phyloP scores from a whole-genome alignment of 2,888 invertebrate species.

The Athetis lepigone region DNA sequence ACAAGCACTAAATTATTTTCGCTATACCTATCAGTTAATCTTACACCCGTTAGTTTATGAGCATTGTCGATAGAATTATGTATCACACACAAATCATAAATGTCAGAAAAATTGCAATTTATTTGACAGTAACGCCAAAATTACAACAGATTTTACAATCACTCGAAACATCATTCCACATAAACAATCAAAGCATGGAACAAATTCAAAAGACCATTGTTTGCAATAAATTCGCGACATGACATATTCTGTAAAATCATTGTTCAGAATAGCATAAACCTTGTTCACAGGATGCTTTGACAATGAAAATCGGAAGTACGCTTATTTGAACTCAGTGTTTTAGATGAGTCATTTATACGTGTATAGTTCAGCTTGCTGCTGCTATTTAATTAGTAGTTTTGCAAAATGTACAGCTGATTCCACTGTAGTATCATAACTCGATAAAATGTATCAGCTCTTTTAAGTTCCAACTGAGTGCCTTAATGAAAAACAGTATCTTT shows the following conservation, averaged over 20 bases:
- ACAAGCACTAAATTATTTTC: no score
- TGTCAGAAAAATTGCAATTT: no score
- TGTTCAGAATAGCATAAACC: constrained; percentile 52
- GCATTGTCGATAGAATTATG: no score
- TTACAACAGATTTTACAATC: constrained; percentile 8
- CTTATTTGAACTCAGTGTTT: constrained; percentile 54
- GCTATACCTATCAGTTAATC: no score
- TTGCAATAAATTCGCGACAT: constrained; percentile 48
- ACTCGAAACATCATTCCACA: constrained; percentile 5
- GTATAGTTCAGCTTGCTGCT: constrained; percentile 24
- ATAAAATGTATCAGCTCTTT: no score
- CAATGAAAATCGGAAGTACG: constrained; percentile 63
- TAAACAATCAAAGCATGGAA: constrained; percentile 42
- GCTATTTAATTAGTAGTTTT: neutral
- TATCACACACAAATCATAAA: no score
- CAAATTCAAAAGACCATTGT: constrained; percentile 53
- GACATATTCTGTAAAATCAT: constrained; percentile 51
- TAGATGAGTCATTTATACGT: constrained; percentile 51
- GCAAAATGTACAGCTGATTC: no score
- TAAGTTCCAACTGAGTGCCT: no score
- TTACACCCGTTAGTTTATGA: no score
- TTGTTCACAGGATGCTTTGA: constrained; percentile 58
- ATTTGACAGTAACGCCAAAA: neutral
- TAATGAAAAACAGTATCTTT: no score
- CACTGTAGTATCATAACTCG: no score